These are phyloP conservation scores for Chaetodon auriga DNA, from an alignment of 2,113 vertebrate genomes.

Conservation along the genomic window DNA sequence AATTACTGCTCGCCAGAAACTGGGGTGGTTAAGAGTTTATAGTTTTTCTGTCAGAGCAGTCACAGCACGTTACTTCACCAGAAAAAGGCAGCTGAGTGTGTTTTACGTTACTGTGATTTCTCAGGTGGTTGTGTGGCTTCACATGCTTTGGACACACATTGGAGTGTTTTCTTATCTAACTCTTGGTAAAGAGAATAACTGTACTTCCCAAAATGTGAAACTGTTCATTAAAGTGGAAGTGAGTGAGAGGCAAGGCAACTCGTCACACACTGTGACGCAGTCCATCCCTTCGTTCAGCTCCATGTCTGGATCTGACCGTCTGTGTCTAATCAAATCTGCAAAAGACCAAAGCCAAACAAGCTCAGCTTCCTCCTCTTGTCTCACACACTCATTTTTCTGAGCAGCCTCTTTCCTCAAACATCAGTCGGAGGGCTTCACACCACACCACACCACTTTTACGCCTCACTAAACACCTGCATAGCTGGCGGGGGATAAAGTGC, in stretches of 20 bases:
- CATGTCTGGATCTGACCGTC: background rate
- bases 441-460: background rate
- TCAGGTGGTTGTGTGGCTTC: no score
- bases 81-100: background rate
- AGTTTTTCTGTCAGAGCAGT: background rate
- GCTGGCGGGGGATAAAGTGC: background rate
- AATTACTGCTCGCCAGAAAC: background rate
- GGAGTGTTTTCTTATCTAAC: background rate
- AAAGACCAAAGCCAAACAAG: background rate
- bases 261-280: background rate
- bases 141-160: background rate
- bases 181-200: background rate
- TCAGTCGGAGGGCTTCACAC: constrained; percentile 1
- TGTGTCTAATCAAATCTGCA: background rate
- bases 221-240: background rate
- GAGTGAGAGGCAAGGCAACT: background rate
- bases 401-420: background rate
- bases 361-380: background rate
- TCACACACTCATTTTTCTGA: background rate
- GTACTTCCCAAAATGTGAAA: background rate
- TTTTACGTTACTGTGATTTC: no score
- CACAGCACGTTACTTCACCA: background rate
- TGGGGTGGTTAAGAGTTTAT: background rate
- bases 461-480: background rate
- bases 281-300: background rate